phyloP scores from a whole-genome alignment of 2,888 invertebrate species.

The Dascillus cervinus region DNA sequence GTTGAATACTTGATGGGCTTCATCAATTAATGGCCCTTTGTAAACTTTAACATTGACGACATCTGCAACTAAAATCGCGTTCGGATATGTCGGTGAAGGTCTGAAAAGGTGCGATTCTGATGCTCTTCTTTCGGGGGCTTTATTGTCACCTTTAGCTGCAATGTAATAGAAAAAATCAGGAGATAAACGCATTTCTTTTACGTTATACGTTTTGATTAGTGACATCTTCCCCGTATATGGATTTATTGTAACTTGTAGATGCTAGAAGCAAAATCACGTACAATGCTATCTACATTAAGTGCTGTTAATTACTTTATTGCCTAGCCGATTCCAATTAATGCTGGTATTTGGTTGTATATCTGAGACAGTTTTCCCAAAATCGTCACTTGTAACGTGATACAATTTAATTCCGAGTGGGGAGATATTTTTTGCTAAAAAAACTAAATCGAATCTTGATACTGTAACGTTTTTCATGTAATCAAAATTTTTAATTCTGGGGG shows the following conservation, averaged over 20 bases:
- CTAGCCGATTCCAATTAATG: slow-evolving; percentile 2
- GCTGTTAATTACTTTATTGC: slow-evolving; percentile 3
- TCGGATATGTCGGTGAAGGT: slow-evolving; percentile 51
- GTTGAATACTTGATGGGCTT: slow-evolving; percentile 61
- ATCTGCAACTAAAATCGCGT: slow-evolving; percentile 31
- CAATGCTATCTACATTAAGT: neutral
- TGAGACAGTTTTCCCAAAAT: slow-evolving; percentile 37
- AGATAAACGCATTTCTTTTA: slow-evolving; percentile 37
- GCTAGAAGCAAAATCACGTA: neutral
- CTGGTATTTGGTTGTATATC: neutral
- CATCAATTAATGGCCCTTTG: slow-evolving; percentile 60
- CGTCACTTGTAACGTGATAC: slow-evolving; percentile 43
- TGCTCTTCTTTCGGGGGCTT: slow-evolving; percentile 52
- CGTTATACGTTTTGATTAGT: too few relatives aligned
- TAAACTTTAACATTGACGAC: slow-evolving; percentile 33
- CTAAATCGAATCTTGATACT: slow-evolving; percentile 48
- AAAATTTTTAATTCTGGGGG: slow-evolving; percentile 15
- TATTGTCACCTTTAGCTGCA: slow-evolving; percentile 61
- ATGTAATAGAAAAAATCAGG: slow-evolving; percentile 71
- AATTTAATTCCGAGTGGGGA: slow-evolving; percentile 61
- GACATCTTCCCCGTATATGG: neutral
- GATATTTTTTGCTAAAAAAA: slow-evolving; percentile 57
- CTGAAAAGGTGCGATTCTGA: slow-evolving; percentile 94
- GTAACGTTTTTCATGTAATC: slow-evolving; percentile 9
- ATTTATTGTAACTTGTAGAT: neutral